These are phyloP conservation scores for Pollenia labialis DNA, from an alignment of 2,888 invertebrate species.

Conservation along the genomic window DNA sequence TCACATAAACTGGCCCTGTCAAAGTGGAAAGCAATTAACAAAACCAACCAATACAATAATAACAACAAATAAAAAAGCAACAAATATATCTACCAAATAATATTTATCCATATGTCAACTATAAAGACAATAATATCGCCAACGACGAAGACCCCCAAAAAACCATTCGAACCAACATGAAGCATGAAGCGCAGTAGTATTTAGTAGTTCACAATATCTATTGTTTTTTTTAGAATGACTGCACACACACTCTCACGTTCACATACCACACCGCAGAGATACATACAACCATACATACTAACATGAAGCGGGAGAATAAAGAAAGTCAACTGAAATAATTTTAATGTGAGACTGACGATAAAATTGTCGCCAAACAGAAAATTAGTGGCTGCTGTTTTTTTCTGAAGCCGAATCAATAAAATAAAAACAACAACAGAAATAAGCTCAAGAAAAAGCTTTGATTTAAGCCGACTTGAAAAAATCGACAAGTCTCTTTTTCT, in stretches of 20 bases:
- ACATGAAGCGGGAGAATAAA: constrained; percentile 61
- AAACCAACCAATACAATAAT: constrained; percentile 52
- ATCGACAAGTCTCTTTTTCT: constrained; percentile 63
- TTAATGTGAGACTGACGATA: constrained; percentile 80
- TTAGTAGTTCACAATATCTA: constrained; percentile 56
- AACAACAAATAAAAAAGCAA: constrained; percentile 48
- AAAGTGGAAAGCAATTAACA: constrained; percentile 72
- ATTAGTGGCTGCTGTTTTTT: constrained; percentile 73
- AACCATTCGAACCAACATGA: constrained; percentile 31
- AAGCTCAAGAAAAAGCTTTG: constrained; percentile 76
- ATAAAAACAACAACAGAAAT: constrained; percentile 49
- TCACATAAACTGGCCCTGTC: constrained; percentile 71
- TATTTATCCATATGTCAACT: constrained; percentile 76
- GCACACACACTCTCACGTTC: neutral
- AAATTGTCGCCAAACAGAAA: constrained; percentile 82
- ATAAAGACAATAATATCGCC: constrained; percentile 78
- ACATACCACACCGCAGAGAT: neutral
- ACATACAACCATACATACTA: neutral
- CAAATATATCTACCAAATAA: constrained; percentile 68
- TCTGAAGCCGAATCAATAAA: constrained; percentile 52
- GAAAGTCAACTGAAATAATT: constrained; percentile 77
- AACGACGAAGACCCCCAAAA: constrained; percentile 74
- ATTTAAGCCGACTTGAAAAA: constrained; percentile 80
- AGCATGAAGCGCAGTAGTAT: constrained; percentile 37
- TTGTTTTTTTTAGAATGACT: constrained; percentile 23